phyloP scores from a whole-genome alignment of 2,888 invertebrate genomes.

The Biston betularia region DNA sequence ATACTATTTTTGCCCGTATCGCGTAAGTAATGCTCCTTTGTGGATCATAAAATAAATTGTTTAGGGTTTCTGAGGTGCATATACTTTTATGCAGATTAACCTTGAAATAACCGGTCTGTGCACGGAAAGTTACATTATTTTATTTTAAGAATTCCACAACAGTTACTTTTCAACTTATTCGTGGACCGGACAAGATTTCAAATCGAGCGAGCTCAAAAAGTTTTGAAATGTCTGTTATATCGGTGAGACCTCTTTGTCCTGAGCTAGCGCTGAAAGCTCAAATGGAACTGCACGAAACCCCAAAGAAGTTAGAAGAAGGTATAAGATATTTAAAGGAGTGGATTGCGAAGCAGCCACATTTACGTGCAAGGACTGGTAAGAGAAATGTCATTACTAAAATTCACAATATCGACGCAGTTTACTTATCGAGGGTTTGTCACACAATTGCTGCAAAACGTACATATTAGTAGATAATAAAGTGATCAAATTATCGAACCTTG shows the following conservation, averaged over 20 bases:
- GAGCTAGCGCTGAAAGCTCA: conserved; percentile 67
- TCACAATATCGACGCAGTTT: too few relatives aligned
- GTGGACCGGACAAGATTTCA: background rate
- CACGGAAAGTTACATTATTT: background rate
- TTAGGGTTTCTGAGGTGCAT: background rate
- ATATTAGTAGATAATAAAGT: too few relatives aligned
- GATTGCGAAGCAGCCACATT: conserved; percentile 68
- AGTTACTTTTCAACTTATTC: background rate
- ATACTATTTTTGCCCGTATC: background rate
- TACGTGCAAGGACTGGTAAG: conserved; percentile 55
- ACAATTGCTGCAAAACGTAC: too few relatives aligned
- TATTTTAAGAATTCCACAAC: background rate
- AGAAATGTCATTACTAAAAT: background rate
- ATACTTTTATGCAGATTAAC: background rate
- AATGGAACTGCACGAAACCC: conserved; percentile 56
- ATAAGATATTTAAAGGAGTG: conserved; percentile 80
- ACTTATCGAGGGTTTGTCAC: too few relatives aligned
- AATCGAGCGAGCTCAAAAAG: background rate
- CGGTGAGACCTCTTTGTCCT: conserved; percentile 55
- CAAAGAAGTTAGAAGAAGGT: conserved; percentile 71
- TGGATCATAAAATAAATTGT: background rate
- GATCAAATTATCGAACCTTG: too few relatives aligned
- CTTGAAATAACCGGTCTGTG: conserved; percentile 1
- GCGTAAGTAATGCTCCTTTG: background rate
- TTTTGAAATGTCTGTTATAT: conserved; percentile 43